Evolutionary conservation across 2,113 vertebrate species (phyloP).

Genomic region (rabbit (Oryctolagus cuniculus)): DNA sequence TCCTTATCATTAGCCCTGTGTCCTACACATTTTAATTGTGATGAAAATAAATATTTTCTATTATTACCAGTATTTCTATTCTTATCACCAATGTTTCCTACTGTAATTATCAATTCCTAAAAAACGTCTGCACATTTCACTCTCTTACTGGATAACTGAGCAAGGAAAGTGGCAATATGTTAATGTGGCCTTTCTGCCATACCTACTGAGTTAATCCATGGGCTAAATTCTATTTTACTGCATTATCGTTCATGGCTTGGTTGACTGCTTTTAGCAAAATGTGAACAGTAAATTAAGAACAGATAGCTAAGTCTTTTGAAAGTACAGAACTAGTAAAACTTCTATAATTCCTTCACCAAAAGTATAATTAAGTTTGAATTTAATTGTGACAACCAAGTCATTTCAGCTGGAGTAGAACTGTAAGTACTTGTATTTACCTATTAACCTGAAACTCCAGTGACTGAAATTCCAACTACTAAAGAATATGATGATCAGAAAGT

Average conservation of each 20-base stretch:
- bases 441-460: background rate
- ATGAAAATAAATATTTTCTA: conserved; percentile 6
- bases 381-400: conserved; percentile 18
- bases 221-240: background rate
- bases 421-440: background rate
- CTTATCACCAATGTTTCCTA: background rate
- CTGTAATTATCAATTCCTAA: conserved; percentile 29
- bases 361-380: background rate
- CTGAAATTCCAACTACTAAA: conserved; percentile 4
- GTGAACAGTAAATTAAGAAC: conserved; percentile 40
- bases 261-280: conserved; percentile 58
- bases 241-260: background rate
- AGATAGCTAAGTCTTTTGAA: background rate
- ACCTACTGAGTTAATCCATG: background rate
- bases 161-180: conserved; percentile 32
- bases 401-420: conserved; percentile 6
- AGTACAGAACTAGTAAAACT: background rate
- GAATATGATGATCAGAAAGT: background rate
- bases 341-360: conserved; percentile 47
- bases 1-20: conserved; percentile 3
- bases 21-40: background rate
- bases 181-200: conserved; percentile 54
- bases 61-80: background rate
- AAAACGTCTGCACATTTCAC: background rate
- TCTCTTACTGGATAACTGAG: conserved; percentile 40